Conservation (phyloP, 2,888 invertebrate genomes). For the Tetranychus piercei region DNA sequence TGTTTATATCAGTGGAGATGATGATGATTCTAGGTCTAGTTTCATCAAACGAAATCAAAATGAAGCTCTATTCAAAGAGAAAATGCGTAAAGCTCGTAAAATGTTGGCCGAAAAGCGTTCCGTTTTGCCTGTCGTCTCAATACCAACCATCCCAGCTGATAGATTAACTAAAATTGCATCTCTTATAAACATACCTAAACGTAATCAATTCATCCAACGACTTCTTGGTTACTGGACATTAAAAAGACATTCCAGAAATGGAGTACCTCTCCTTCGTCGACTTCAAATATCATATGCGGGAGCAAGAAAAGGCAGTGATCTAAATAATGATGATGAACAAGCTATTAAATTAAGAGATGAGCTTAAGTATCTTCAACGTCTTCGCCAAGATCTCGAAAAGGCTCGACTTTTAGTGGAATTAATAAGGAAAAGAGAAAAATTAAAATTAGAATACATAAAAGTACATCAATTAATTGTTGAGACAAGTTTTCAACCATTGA, state of each 20-base stretch:
- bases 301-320: constrained; percentile 29
- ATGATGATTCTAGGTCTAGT: constrained; percentile 17
- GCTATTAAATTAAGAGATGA: constrained; percentile 47
- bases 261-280: constrained; percentile 74
- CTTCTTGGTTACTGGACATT: constrained; percentile 91
- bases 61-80: constrained; percentile 43
- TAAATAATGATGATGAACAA: constrained; percentile 25
- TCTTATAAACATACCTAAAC: constrained; percentile 51
- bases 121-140: constrained; percentile 71
- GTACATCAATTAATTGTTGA: constrained; percentile 52
- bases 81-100: constrained; percentile 70
- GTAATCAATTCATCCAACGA: constrained; percentile 66
- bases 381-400: constrained; percentile 80
- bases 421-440: constrained; percentile 81
- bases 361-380: constrained; percentile 76
- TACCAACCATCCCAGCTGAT: constrained; percentile 77
- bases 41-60: constrained; percentile 22
- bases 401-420: constrained; percentile 78
- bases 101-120: constrained; percentile 71
- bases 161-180: constrained; percentile 62
- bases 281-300: constrained; percentile 41
- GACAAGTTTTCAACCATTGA: constrained; percentile 52
- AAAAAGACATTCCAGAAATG: constrained; percentile 81
- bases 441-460: constrained; percentile 45
- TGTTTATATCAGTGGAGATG: constrained; percentile 18